These are phyloP conservation scores for Casuarius casuarius DNA, from an alignment of 2,113 vertebrate genomes.

Conservation along the genomic window DNA sequence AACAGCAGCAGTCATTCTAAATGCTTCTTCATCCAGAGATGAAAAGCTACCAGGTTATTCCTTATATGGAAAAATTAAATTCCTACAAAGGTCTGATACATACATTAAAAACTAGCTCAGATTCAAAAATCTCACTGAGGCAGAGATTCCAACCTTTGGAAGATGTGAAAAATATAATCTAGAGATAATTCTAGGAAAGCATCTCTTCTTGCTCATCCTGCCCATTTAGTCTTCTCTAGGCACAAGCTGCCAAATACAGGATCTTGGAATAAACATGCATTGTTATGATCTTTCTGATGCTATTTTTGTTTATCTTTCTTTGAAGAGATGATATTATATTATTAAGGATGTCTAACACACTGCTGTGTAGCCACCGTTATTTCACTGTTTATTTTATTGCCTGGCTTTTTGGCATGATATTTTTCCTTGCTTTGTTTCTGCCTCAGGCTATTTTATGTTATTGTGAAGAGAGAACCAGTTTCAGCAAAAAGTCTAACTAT, in stretches of 20 bases:
- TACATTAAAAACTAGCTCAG: neutral
- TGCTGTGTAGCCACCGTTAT: neutral
- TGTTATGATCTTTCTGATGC: neutral
- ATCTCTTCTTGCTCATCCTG: neutral
- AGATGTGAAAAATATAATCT: neutral
- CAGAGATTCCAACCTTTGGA: neutral
- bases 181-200: neutral
- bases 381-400: neutral
- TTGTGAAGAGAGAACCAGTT: neutral
- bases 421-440: neutral
- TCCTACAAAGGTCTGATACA: neutral
- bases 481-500: neutral
- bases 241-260: neutral
- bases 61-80: neutral
- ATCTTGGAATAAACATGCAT: neutral
- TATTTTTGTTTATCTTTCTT: neutral
- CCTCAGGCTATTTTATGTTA: neutral
- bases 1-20: neutral
- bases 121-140: neutral
- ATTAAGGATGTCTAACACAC: neutral
- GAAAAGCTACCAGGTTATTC: neutral
- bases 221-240: neutral
- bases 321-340: neutral
- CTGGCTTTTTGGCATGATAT: accelerated
- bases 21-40: neutral